phyloP scores from a whole-genome alignment of 2,888 invertebrate species.

The Mamestra brassicae region DNA sequence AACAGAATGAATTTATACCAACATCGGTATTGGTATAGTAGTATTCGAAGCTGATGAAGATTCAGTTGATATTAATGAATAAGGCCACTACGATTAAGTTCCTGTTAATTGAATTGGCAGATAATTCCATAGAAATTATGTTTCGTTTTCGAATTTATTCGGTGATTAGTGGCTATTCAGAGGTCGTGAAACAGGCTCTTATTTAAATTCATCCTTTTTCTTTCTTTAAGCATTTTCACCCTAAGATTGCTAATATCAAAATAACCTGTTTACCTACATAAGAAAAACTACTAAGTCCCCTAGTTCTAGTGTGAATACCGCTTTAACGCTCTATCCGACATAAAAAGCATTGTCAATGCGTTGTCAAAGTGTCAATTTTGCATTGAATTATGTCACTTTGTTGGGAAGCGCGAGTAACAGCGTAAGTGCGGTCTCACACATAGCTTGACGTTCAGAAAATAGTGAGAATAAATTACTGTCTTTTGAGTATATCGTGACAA shows the following conservation, averaged over 20 bases:
- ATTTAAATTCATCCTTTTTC: too few relatives aligned
- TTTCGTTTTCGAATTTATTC: too few relatives aligned
- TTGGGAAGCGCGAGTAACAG: slow-evolving; percentile 38
- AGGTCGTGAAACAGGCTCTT: too few relatives aligned
- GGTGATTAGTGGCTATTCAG: too few relatives aligned
- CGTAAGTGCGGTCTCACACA: slow-evolving; percentile 32
- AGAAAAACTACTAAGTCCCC: background rate
- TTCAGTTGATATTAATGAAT: too few relatives aligned
- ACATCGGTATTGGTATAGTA: too few relatives aligned
- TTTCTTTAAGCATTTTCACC: background rate
- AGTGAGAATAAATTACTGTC: slow-evolving; percentile 28
- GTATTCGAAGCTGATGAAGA: too few relatives aligned
- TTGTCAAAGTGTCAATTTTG: slow-evolving; percentile 64
- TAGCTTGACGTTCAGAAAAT: slow-evolving; percentile 26
- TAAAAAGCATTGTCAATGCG: slow-evolving; percentile 60
- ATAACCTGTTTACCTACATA: background rate
- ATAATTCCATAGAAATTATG: too few relatives aligned
- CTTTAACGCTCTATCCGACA: slow-evolving; percentile 32
- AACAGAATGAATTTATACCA: too few relatives aligned
- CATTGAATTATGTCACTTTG: slow-evolving; percentile 62
- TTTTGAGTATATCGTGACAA: background rate
- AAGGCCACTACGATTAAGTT: too few relatives aligned
- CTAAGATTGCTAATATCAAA: background rate
- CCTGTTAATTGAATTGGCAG: too few relatives aligned
- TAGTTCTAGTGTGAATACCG: slow-evolving; percentile 13